Percentiles rank a stretch among this genome's conserved stretches.
These are phyloP conservation scores for Ethmia dodecea DNA, from an alignment of 2,888 invertebrate species.

Conservation along the genomic window DNA sequence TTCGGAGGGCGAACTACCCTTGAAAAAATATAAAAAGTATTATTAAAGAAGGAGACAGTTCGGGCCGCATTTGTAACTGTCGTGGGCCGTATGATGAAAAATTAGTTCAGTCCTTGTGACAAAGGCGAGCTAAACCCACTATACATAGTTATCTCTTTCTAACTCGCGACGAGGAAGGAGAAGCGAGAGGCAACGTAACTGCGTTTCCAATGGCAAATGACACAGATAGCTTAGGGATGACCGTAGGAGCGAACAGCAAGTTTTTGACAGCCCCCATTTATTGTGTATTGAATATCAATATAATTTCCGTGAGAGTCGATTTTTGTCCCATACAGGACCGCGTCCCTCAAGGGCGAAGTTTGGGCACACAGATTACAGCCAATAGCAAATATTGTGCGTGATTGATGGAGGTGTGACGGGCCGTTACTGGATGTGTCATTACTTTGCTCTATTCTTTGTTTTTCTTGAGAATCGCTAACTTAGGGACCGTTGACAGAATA, in stretches of 20 bases:
- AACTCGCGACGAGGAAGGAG: conserved; percentile 31
- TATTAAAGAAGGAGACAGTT: conserved; percentile 79
- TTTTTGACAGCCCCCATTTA: conserved; percentile 77
- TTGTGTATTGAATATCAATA: conserved; percentile 79
- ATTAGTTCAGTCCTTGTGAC: conserved; percentile 76
- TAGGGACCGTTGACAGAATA: neutral
- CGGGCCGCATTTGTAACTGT: conserved; percentile 77
- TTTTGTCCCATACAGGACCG: conserved; percentile 65
- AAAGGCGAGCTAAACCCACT: conserved; percentile 73
- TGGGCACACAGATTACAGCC: conserved; percentile 70
- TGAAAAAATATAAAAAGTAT: conserved; percentile 75
- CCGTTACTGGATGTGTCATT: conserved; percentile 40
- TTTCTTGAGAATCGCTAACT: conserved; percentile 20
- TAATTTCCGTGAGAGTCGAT: conserved; percentile 76
- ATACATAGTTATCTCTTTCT: conserved; percentile 56
- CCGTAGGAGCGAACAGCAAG: conserved; percentile 78
- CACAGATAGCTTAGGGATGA: conserved; percentile 78
- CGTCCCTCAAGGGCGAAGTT: conserved; percentile 61
- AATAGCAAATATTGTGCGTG: conserved; percentile 70
- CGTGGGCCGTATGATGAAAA: conserved; percentile 78
- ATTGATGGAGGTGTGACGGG: conserved; percentile 56
- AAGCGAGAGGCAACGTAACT: conserved; percentile 41
- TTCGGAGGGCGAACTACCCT: conserved; percentile 71
- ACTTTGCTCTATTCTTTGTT: conserved; percentile 46
- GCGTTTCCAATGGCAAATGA: conserved; percentile 76